Base-by-base conservation (phyloP, 1,140 invertebrate genomes). In the Platyscapa corneri region DNA sequence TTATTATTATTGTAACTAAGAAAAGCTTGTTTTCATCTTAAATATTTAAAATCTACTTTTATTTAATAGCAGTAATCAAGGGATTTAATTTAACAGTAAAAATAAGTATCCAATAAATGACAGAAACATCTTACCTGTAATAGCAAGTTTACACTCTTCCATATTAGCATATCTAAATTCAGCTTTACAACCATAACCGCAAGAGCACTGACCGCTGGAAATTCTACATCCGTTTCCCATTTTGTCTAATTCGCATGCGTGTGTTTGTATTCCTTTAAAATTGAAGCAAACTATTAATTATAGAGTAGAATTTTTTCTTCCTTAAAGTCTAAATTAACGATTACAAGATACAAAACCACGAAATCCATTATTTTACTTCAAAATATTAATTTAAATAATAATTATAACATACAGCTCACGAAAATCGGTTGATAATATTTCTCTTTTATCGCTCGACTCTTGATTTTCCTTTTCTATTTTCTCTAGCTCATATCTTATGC, bases 81-180 rank as follows among this genome's bases (percentile, higher is more conserved):
- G 12, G 16, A 53, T 14, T 53, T 53, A 53, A 53, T 53, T 53
- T 16, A n/a, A n/a, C n/a, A n/a, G n/a, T n/a, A n/a, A n/a, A n/a
- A n/a, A n/a, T n/a, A n/a, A n/a, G n/a, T n/a, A n/a, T n/a, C n/a
- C n/a, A n/a, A n/a, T n/a, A 60, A 60, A 60, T 27, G 2, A 37
- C 34, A 49, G 16, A 27, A 0, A 77, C 37, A 56, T 30, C 27
- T 90, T 92, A 94, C 94, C 94, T 92, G 88, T 92, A 37, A 94
- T 86, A 18, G 94, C 93, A 89, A 91, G 90, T 82, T 90, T 91
- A 84, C 94, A 94, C 49, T 94, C 93, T 8, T 93, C 92, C 77
- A 89, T 91, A 64, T 84, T 91, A 27, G 88, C 87, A 84, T 94
- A 94, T 89, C 93, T 91, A 86, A 92, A 94, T 76, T 94, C 94